Evolutionary conservation across 1,140 invertebrate genomes (phyloP).

Genomic region (Lucilia cuprina): DNA sequence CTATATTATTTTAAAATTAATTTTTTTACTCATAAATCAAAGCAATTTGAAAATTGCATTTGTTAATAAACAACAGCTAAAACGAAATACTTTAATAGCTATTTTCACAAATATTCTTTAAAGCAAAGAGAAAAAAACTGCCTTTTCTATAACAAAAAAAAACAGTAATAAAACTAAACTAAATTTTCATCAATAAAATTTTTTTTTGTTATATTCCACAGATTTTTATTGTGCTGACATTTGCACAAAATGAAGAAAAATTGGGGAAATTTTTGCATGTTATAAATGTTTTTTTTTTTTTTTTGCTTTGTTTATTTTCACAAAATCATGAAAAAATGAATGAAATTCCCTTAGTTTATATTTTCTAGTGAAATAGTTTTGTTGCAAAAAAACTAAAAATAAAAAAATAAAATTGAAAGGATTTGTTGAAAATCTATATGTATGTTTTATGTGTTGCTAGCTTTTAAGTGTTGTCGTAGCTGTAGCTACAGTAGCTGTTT

Average conservation of each 20-base stretch:
- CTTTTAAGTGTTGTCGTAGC: neutral
- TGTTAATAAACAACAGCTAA: neutral
- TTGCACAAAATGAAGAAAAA: neutral
- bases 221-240: neutral
- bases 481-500: neutral
- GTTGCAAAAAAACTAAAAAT: neutral
- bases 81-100: neutral
- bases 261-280: neutral
- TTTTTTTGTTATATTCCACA: conserved; percentile 5
- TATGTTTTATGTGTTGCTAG: too few relatives aligned
- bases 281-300: neutral
- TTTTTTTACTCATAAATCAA: neutral
- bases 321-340: too few relatives aligned
- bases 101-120: neutral
- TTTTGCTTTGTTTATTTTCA: neutral
- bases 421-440: neutral
- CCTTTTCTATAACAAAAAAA: too few relatives aligned
- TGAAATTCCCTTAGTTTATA: neutral
- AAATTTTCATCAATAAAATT: conserved; percentile 11
- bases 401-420: neutral
- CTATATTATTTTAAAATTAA: neutral
- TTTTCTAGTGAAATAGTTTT: conserved; percentile 10
- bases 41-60: neutral
- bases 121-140: too few relatives aligned
- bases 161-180: too few relatives aligned